These are phyloP conservation scores for Myotis davidii DNA, from an alignment of 2,113 vertebrate genomes.

Conservation along the genomic window DNA sequence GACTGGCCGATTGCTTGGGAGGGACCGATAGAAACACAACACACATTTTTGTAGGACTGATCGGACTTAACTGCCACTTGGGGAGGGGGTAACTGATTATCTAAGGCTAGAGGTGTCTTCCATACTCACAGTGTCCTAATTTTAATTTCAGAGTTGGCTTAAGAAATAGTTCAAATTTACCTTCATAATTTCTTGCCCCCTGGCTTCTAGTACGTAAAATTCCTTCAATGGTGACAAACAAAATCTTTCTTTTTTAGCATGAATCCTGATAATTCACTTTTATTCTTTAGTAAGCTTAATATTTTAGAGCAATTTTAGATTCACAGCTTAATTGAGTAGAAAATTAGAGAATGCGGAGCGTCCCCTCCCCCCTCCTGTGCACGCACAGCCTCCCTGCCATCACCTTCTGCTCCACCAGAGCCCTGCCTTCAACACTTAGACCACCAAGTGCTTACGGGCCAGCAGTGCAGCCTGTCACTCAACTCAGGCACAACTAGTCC, in stretches of 20 bases:
- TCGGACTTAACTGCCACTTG: not conserved
- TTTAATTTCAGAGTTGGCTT: not conserved
- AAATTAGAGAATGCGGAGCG: not conserved
- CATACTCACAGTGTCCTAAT: not conserved
- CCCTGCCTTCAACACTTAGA: not conserved
- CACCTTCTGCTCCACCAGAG: not conserved
- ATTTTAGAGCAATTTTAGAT: not conserved
- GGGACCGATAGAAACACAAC: not conserved
- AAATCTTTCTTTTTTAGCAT: not conserved
- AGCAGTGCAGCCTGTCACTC: not conserved
- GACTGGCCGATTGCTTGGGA: not conserved
- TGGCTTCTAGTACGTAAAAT: not conserved
- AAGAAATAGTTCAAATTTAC: not conserved
- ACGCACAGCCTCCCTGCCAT: not conserved
- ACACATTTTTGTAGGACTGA: not conserved
- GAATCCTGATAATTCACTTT: not conserved
- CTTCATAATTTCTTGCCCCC: not conserved
- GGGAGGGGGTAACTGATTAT: accelerated
- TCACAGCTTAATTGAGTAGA: not conserved
- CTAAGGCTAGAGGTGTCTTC: not conserved
- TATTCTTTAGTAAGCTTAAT: not conserved
- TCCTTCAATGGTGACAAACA: not conserved
- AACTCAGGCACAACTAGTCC: not conserved
- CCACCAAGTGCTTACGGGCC: accelerated
- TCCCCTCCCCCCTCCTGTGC: accelerated